These are phyloP conservation scores for Cyclura pinguis DNA, from an alignment of 2,797 vertebrate species.

Conservation along the genomic window DNA sequence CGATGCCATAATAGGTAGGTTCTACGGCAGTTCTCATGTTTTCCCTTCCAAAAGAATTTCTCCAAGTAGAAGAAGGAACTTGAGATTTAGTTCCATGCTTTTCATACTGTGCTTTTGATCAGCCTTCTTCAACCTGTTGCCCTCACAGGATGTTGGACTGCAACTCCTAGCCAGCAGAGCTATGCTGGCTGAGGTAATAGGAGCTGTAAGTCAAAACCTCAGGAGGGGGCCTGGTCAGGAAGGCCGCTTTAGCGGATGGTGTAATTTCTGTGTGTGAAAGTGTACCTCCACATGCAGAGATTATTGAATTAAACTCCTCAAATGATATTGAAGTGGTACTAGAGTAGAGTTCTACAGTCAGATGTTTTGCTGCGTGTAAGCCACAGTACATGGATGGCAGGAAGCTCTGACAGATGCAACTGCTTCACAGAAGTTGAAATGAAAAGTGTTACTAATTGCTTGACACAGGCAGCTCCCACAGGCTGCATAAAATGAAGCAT, in stretches of 20 bases:
- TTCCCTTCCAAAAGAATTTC: not conserved
- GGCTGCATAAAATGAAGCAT: not conserved
- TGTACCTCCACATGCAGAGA: no score
- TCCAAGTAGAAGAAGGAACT: not conserved
- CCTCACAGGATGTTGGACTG: not conserved
- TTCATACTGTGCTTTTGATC: not conserved
- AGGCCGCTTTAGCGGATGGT: not conserved
- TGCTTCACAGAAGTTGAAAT: not conserved
- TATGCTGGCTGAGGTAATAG: not conserved
- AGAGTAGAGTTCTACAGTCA: not conserved
- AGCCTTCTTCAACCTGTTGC: not conserved
- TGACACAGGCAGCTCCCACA: not conserved
- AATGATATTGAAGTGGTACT: not conserved
- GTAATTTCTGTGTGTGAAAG: not conserved
- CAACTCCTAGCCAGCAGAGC: not conserved
- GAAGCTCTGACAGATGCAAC: not conserved
- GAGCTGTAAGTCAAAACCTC: not conserved
- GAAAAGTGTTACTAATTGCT: slow-evolving; percentile 6
- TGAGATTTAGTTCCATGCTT: not conserved
- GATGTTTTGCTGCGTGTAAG: not conserved
- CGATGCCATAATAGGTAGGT: not conserved
- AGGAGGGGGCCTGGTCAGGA: not conserved
- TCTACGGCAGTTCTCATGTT: not conserved
- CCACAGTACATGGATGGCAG: not conserved
- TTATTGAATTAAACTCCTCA: not conserved